Percentiles rank a stretch among this genome's conserved stretches.
Evolutionary conservation across 2,797 vertebrate species (phyloP).

Genomic region (Sebastes oblongus): DNA sequence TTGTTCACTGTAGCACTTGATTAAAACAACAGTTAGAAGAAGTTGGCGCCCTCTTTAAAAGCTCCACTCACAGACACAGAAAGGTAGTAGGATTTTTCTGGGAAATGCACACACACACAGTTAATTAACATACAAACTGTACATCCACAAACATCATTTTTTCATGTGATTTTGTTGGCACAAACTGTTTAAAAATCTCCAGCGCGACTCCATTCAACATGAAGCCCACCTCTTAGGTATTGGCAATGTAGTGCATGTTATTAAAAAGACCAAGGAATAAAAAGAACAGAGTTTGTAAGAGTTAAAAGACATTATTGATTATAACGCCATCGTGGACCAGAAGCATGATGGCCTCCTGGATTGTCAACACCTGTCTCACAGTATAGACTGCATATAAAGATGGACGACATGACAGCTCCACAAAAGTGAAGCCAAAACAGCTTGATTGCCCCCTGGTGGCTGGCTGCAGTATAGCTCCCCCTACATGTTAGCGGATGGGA

Average conservation of each 20-base stretch:
- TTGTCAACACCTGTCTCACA: slow-evolving; percentile 49
- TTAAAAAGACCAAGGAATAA: slow-evolving; percentile 40
- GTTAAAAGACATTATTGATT: background rate
- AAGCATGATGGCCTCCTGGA: slow-evolving; percentile 33
- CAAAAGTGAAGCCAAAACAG: too few relatives aligned
- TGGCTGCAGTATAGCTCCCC: too few relatives aligned
- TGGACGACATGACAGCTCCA: too few relatives aligned
- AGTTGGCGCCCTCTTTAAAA: slow-evolving; percentile 27
- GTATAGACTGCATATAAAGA: background rate
- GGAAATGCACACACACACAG: slow-evolving; percentile 34
- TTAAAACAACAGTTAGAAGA: slow-evolving; percentile 47
- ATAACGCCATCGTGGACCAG: slow-evolving; percentile 6
- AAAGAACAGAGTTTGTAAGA: background rate
- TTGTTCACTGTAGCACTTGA: slow-evolving; percentile 54
- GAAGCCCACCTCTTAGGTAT: slow-evolving; percentile 41
- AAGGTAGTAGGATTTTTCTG: slow-evolving; percentile 37
- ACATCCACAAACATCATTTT: slow-evolving; percentile 31
- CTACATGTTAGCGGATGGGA: too few relatives aligned
- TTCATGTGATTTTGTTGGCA: slow-evolving; percentile 68
- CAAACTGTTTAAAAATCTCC: slow-evolving; percentile 54
- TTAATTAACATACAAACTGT: slow-evolving; percentile 44
- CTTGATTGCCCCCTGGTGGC: too few relatives aligned
- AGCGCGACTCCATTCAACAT: slow-evolving; percentile 14
- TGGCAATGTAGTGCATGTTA: slow-evolving; percentile 73
- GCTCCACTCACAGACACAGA: slow-evolving; percentile 47